A percentile compares a stretch with the other conserved stretches of the same genome.
These are phyloP conservation scores for Melanostoma mellinum DNA, from an alignment of 2,888 invertebrate genomes.

Conservation along the genomic window DNA sequence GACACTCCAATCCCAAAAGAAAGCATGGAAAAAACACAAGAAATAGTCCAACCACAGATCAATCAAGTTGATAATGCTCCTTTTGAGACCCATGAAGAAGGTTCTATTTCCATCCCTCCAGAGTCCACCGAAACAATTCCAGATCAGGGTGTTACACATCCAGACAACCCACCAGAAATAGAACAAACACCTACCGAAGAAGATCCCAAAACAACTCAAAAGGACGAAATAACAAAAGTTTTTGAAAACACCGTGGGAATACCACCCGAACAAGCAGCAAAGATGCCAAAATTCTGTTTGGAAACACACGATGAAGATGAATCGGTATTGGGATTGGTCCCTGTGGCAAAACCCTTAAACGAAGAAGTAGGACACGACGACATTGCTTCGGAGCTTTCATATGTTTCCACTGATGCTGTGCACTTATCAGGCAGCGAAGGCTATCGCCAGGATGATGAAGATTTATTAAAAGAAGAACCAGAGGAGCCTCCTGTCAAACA, in stretches of 20 bases:
- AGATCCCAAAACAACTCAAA: neutral
- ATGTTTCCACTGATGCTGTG: neutral
- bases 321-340: constrained; percentile 49
- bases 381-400: constrained; percentile 31
- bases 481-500: neutral
- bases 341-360: neutral
- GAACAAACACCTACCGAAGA: neutral
- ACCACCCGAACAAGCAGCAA: constrained; percentile 44
- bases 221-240: constrained; percentile 46
- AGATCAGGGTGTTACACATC: constrained; percentile 9
- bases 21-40: neutral
- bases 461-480: constrained; percentile 9
- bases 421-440: constrained; percentile 22
- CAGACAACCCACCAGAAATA: neutral
- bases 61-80: constrained; percentile 1
- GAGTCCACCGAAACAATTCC: constrained; percentile 34
- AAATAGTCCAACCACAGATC: neutral
- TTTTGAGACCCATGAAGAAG: neutral
- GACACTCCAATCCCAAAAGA: neutral
- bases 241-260: constrained; percentile 53
- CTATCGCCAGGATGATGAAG: constrained; percentile 45
- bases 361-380: constrained; percentile 36
- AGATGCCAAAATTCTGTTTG: constrained; percentile 63
- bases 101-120: constrained; percentile 35
- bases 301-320: constrained; percentile 58